These are phyloP conservation scores for Odocoileus virginianus DNA, from an alignment of 2,113 vertebrate species.

Conservation along the genomic window DNA sequence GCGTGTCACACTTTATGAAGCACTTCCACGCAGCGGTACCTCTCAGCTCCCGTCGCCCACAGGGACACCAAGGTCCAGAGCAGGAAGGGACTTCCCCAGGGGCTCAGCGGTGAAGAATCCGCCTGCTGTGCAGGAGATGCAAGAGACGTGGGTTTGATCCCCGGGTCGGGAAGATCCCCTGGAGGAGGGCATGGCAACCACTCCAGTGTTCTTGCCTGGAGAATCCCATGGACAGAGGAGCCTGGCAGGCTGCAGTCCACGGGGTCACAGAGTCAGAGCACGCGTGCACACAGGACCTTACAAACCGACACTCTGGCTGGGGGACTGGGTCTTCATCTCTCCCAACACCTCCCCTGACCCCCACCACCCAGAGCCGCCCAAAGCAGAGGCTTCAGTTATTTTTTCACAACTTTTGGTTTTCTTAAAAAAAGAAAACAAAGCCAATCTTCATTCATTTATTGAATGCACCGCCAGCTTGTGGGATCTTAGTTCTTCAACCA, in stretches of 20 bases:
- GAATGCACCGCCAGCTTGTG: neutral
- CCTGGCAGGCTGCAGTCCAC: neutral
- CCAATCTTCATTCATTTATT: neutral
- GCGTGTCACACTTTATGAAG: accelerated
- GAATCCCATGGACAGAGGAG: neutral
- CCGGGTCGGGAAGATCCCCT: neutral
- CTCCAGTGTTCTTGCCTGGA: neutral
- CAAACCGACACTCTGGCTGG: accelerated
- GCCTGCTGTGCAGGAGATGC: neutral
- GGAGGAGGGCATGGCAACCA: neutral
- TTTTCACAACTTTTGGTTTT: neutral
- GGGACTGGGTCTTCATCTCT: neutral
- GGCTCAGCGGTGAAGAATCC: neutral
- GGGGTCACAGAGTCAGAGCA: neutral
- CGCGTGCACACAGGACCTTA: no score
- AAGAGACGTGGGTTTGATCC: neutral
- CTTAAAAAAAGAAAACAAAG: neutral
- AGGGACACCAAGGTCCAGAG: neutral
- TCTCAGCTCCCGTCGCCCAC: neutral
- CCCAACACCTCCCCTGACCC: neutral
- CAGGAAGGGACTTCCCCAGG: neutral
- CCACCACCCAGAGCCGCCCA: neutral
- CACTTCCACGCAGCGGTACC: accelerated
- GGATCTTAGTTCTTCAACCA: neutral
- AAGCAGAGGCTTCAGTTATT: neutral